phyloP scores from a whole-genome alignment of 1,140 invertebrate species.

The Luehdorfia chinensis region DNA sequence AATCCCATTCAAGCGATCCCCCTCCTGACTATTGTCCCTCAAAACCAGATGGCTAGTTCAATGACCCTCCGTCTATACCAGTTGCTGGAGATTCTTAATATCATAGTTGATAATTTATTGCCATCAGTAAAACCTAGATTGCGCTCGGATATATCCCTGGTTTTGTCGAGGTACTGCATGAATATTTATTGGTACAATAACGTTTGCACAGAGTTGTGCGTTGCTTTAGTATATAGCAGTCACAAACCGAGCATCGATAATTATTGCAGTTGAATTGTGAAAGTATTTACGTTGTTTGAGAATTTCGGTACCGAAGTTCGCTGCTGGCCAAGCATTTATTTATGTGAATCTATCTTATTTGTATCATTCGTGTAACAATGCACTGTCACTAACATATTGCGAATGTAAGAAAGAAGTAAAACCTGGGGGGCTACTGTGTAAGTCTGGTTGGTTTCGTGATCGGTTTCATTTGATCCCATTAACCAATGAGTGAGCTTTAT shows the following conservation, averaged over 20 bases:
- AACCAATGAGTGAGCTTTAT: no score
- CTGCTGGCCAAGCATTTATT: no score
- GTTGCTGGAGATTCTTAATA: constrained; percentile 26
- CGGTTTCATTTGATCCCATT: no score
- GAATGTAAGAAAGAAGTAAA: no score
- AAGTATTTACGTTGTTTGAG: no score
- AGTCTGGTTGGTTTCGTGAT: no score
- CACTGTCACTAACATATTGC: no score
- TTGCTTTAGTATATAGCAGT: constrained; percentile 6
- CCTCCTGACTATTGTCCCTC: constrained; percentile 28
- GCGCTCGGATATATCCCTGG: constrained; percentile 4
- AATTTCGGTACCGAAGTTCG: no score
- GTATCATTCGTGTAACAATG: neutral
- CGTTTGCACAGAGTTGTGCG: constrained; percentile 4
- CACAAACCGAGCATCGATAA: constrained; percentile 8
- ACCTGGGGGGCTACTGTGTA: no score
- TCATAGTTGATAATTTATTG: constrained; percentile 21
- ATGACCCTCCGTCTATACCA: constrained; percentile 25
- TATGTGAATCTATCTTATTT: neutral
- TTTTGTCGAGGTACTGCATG: constrained; percentile 2
- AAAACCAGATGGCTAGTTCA: constrained; percentile 39
- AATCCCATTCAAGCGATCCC: constrained; percentile 37
- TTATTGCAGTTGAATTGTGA: neutral
- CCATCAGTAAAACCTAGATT: constrained; percentile 6
- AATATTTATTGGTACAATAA: constrained; percentile 6